Conservation (phyloP, 2,888 invertebrate species). For the Harpalus rufipes region DNA sequence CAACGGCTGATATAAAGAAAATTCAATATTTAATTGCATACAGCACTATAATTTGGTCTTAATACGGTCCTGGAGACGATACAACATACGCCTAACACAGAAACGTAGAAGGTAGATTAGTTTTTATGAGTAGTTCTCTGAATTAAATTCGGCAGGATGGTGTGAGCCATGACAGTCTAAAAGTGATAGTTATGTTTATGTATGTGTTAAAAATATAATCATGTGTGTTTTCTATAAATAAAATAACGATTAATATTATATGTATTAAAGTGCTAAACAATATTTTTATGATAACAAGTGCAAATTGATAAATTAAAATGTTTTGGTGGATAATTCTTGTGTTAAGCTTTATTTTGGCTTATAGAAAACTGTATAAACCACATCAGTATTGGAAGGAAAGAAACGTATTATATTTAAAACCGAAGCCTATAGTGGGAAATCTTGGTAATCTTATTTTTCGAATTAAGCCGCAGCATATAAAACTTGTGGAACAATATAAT, state of each 20-base stretch:
- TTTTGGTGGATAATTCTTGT: conserved; percentile 15
- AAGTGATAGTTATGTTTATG: no score
- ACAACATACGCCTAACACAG: no score
- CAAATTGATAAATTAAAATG: background rate
- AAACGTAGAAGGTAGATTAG: no score
- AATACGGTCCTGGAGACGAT: no score
- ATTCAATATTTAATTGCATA: no score
- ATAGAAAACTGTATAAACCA: conserved; percentile 53
- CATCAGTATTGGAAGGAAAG: conserved; percentile 66
- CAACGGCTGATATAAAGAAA: no score
- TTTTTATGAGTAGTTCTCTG: no score
- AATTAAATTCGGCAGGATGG: no score
- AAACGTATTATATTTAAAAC: conserved; percentile 66
- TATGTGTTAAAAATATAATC: no score
- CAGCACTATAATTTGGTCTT: no score
- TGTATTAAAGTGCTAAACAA: background rate
- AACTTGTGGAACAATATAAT: conserved; percentile 52
- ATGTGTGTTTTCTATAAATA: no score
- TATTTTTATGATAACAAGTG: background rate
- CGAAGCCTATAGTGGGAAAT: conserved; percentile 67
- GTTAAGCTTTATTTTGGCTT: conserved; percentile 8
- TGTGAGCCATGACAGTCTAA: no score
- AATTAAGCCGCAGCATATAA: conserved; percentile 43
- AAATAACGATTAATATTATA: background rate
- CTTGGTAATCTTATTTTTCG: conserved; percentile 56